These are phyloP conservation scores for Nymphalis c-album DNA, from an alignment of 2,888 invertebrate genomes.

Conservation along the genomic window DNA sequence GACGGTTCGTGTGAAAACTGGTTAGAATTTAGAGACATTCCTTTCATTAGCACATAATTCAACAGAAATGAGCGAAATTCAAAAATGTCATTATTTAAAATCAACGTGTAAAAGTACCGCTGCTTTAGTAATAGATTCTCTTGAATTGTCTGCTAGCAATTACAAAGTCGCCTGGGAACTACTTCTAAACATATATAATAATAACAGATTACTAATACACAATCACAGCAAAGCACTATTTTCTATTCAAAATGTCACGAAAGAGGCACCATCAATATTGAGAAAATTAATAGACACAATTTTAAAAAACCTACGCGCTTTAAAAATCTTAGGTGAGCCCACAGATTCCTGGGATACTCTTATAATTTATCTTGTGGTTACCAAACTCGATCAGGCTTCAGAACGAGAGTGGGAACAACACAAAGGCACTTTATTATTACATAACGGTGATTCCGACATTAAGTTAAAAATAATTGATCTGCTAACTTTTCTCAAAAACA, in stretches of 20 bases:
- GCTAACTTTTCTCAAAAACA: neutral
- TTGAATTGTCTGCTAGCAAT: constrained; percentile 5
- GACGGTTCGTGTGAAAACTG: constrained; percentile 8
- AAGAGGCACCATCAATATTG: neutral
- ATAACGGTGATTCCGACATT: neutral
- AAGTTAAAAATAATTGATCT: neutral
- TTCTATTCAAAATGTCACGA: neutral
- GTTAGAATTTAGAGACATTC: neutral
- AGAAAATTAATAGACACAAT: neutral
- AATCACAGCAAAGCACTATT: neutral
- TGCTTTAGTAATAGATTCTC: neutral
- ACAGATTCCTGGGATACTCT: neutral
- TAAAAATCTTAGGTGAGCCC: neutral
- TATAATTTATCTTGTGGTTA: neutral
- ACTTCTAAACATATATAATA: too few species aligned
- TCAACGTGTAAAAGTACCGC: constrained; percentile 4
- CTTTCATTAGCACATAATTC: neutral
- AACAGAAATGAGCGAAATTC: neutral
- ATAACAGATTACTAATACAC: neutral
- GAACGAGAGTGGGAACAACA: neutral
- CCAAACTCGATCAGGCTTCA: neutral
- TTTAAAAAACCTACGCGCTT: neutral
- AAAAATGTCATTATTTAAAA: constrained; percentile 22
- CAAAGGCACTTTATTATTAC: neutral
- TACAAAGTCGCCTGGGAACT: neutral